Conservation (phyloP, 2,113 vertebrate species). For the Cyprinus carpio region DNA sequence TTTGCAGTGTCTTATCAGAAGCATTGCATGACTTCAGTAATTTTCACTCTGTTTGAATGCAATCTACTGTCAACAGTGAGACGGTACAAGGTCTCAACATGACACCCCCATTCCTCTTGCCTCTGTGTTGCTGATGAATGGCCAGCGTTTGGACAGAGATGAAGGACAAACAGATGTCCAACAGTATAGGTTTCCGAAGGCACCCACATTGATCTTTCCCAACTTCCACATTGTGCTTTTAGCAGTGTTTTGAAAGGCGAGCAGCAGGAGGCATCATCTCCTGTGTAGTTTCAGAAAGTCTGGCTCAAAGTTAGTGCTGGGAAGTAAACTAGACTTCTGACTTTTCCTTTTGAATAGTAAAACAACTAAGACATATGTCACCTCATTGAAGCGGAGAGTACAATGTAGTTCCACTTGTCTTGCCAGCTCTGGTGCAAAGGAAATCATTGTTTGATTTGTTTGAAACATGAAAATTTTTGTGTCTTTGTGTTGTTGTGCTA, state of each 20-base stretch:
- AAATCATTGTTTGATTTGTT: slow-evolving; percentile 20
- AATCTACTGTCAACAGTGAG: slow-evolving; percentile 45
- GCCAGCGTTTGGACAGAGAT: slow-evolving; percentile 58
- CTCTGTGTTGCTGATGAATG: slow-evolving; percentile 62
- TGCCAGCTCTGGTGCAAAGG: background rate
- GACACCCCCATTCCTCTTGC: slow-evolving; percentile 46
- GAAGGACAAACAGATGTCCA: slow-evolving; percentile 62
- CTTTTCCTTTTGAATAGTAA: background rate
- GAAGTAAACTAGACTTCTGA: slow-evolving; percentile 4
- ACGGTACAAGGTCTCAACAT: slow-evolving; percentile 56
- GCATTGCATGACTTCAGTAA: slow-evolving; percentile 36
- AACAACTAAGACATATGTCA: slow-evolving; percentile 17
- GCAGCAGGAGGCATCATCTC: background rate
- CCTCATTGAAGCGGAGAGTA: background rate
- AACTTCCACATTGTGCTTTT: slow-evolving; percentile 73
- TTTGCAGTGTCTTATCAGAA: background rate
- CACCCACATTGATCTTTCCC: slow-evolving; percentile 69
- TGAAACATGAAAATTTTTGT: background rate
- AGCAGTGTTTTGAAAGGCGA: slow-evolving; percentile 67
- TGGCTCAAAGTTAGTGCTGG: slow-evolving; percentile 6
- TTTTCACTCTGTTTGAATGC: slow-evolving; percentile 45
- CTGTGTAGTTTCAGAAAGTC: slow-evolving; percentile 1
- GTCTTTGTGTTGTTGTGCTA: background rate
- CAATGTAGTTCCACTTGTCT: slow-evolving; percentile 26
- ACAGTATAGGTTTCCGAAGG: slow-evolving; percentile 61